Conservation (phyloP, 2,113 vertebrate species). For the Tapirus terrestris region DNA sequence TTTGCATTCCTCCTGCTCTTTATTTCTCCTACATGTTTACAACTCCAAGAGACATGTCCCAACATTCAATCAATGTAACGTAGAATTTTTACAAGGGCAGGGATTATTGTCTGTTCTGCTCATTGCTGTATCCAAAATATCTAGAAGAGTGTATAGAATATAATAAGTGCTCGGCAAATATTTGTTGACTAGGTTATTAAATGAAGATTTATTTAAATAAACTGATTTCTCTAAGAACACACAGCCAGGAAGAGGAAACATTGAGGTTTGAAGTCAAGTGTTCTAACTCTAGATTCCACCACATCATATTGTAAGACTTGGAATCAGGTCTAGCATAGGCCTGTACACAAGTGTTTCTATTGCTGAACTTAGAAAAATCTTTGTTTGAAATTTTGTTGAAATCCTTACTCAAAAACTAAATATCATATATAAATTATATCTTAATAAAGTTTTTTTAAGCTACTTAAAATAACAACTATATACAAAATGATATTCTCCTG, state of each 20-base stretch:
- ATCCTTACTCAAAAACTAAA: not conserved
- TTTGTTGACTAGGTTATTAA: constrained; percentile 14
- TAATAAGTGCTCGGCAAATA: not conserved
- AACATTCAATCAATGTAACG: not conserved
- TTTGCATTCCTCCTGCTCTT: not conserved
- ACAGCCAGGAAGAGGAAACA: not conserved
- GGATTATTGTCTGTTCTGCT: not conserved
- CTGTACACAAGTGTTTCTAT: not conserved
- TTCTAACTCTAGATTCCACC: not conserved
- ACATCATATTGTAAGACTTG: not conserved
- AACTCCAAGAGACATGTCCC: not conserved
- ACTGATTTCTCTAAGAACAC: not conserved
- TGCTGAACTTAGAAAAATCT: not conserved
- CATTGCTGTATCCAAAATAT: not conserved
- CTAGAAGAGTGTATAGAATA: not conserved
- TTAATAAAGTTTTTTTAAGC: not conserved
- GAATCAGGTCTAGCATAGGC: not conserved
- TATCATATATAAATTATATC: not conserved
- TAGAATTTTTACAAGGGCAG: not conserved
- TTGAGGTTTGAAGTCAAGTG: not conserved
- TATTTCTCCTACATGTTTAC: not conserved
- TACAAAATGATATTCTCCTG: not conserved
- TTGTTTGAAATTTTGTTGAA: not conserved
- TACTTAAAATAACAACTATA: not conserved
- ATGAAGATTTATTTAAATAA: not conserved